A percentile compares a stretch with the other conserved stretches of the same genome.
phyloP scores from a whole-genome alignment of 35 echinoderm and acorn worm genomes.

The Amphiura filiformis region DNA sequence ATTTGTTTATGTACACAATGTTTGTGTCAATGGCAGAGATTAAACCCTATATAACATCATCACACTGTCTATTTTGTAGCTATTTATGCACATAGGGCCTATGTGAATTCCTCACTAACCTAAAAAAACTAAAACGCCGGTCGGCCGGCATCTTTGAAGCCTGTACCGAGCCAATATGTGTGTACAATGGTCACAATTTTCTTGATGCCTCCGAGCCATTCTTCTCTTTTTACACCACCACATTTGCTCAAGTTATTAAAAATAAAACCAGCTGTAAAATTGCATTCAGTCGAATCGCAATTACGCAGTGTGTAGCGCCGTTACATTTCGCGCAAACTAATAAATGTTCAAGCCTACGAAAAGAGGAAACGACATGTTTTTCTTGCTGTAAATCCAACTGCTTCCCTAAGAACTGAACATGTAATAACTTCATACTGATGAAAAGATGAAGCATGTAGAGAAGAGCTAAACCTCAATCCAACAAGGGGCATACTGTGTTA shows the following conservation, averaged over 20 bases:
- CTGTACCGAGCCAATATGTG: background rate
- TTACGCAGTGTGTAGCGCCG: background rate
- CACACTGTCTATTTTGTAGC: too few species aligned
- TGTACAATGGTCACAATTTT: constrained; percentile 12
- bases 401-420: background rate
- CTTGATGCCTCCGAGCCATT: background rate
- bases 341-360: background rate
- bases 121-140: background rate
- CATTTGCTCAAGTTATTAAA: constrained; percentile 5
- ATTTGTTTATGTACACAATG: too few species aligned
- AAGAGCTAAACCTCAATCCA: background rate
- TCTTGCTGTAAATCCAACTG: background rate
- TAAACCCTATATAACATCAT: too few species aligned
- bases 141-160: constrained; percentile 8
- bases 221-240: background rate
- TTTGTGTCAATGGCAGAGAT: too few species aligned
- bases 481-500: background rate
- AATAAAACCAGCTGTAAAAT: constrained; percentile 7
- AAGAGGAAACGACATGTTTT: constrained; percentile 4
- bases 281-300: background rate
- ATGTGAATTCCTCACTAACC: too few species aligned
- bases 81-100: too few species aligned
- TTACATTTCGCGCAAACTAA: background rate
- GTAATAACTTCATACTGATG: background rate
- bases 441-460: background rate